Percentiles rank a stretch among this genome's conserved stretches.
These are phyloP conservation scores for Drosophila orena DNA, from an alignment of 1,140 invertebrate genomes.

Conservation along the genomic window DNA sequence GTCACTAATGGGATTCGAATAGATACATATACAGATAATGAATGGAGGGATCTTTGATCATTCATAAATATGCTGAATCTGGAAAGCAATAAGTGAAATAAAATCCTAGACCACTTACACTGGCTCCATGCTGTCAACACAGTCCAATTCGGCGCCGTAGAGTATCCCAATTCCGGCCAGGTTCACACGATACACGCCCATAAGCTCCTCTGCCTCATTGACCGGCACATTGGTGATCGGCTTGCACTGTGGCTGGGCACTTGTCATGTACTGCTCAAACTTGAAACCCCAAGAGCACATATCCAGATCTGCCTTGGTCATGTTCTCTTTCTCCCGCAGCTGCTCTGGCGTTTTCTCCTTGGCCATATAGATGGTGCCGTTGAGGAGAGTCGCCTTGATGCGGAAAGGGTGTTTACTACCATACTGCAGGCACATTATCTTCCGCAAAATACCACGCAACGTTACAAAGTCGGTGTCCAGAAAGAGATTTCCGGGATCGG, in stretches of 20 bases:
- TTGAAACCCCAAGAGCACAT: slow-evolving; percentile 92
- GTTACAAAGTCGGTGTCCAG: slow-evolving; percentile 87
- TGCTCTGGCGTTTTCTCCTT: slow-evolving; percentile 88
- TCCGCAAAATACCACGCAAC: slow-evolving; percentile 89
- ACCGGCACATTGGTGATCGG: slow-evolving; percentile 86
- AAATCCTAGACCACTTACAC: slow-evolving; percentile 20
- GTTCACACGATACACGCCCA: slow-evolving; percentile 86
- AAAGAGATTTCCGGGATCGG: not conserved
- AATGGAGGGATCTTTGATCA: too few species aligned
- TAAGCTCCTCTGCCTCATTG: slow-evolving; percentile 88
- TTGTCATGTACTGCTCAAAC: slow-evolving; percentile 91
- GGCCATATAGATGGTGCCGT: slow-evolving; percentile 90
- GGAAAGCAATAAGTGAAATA: too few species aligned
- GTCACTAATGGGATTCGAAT: slow-evolving; percentile 18
- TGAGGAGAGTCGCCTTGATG: slow-evolving; percentile 87
- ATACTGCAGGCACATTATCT: slow-evolving; percentile 89
- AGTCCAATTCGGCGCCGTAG: slow-evolving; percentile 89
- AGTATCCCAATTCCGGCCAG: slow-evolving; percentile 86
- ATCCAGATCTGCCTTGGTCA: slow-evolving; percentile 85
- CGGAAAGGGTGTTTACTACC: slow-evolving; percentile 89
- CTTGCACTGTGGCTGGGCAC: slow-evolving; percentile 85
- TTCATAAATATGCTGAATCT: too few species aligned
- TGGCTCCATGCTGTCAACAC: slow-evolving; percentile 72
- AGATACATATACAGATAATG: too few species aligned
- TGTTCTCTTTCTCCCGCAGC: slow-evolving; percentile 82